Base-by-base conservation (phyloP, 2,888 invertebrate species). In the Aspidiotus destructor region DNA sequence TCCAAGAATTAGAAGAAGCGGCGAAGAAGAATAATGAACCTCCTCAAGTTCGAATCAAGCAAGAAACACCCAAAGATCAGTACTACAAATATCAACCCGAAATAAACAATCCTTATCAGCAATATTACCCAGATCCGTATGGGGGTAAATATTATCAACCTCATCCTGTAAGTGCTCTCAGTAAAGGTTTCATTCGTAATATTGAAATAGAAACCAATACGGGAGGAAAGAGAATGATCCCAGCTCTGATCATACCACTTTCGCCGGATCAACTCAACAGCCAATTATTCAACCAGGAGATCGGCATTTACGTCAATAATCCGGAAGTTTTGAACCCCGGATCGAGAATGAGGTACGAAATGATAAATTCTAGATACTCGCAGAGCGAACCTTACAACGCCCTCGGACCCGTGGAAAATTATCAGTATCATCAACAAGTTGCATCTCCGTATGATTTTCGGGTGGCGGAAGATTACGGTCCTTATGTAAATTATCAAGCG, bases 21-120 rank as follows among this genome's bases (percentile, higher is more conserved):
- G 57, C 55, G 10, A 17, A 15, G 9, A 65, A 65, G 15, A 58
- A 44, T 17, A n/a, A 11, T 15, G 42, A 48, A 13, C 42, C 57
- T 15, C 41, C 42, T 13, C 57, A 57, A 48, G 57, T 52, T 5
- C 57, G 58, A 17, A 57, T 48, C 10, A 65, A 65, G 41, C 65
- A 65, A 58, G 65, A 65, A 15, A 44, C 44, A 41, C 65, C 65
- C 8, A 63, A 63, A 63, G 63, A 63, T n/a, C 63, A 63, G 53
- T 53, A 41, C 8, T 63, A 63, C 41, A 63, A 63, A 52, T 63
- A 40, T 53, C 52, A 63, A n/a, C 15, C 63, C 13, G 52, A 48
- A 40, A 40, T 48, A 11, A 17, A 28, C 5, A 54, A 65, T n/a
- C 44, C 9, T 40, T 58, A 58, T 48, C 57, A 57, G 42, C 44